These are phyloP conservation scores for Orthosia incerta DNA, from an alignment of 2,888 invertebrate genomes.

Conservation along the genomic window DNA sequence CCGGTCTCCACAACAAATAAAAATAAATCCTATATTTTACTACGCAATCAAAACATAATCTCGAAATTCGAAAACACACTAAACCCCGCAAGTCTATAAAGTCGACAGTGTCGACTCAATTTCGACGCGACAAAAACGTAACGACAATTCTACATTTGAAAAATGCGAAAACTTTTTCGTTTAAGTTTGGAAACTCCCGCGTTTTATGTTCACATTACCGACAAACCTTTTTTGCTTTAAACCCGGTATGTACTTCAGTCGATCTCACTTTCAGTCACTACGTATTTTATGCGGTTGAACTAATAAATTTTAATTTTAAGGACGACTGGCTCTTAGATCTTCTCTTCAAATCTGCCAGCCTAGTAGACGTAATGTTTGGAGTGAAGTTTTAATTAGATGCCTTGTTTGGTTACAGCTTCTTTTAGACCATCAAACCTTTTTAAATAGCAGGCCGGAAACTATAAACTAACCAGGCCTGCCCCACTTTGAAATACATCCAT, in stretches of 20 bases:
- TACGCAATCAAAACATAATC: slow-evolving; percentile 70
- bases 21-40: slow-evolving; percentile 67
- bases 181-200: slow-evolving; percentile 77
- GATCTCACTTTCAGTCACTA: slow-evolving; percentile 63
- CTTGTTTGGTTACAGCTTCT: not conserved
- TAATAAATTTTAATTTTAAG: slow-evolving; percentile 78
- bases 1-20: slow-evolving; percentile 65
- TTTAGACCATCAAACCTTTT: not conserved
- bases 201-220: slow-evolving; percentile 82
- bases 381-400: not conserved
- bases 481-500: slow-evolving; percentile 11
- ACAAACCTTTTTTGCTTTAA: slow-evolving; percentile 79
- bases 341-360: slow-evolving; percentile 23
- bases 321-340: slow-evolving; percentile 63
- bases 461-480: slow-evolving; percentile 6
- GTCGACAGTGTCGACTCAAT: slow-evolving; percentile 64
- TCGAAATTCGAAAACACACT: slow-evolving; percentile 68
- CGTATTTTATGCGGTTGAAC: slow-evolving; percentile 69
- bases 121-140: slow-evolving; percentile 70
- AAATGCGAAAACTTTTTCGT: slow-evolving; percentile 83
- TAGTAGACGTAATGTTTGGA: slow-evolving; percentile 32
- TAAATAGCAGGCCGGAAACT: slow-evolving; percentile 1
- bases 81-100: slow-evolving; percentile 65
- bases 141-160: slow-evolving; percentile 80
- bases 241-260: slow-evolving; percentile 68